These are phyloP conservation scores for Capitella teleta DNA, from an alignment of 1,140 invertebrate genomes.

Conservation along the genomic window DNA sequence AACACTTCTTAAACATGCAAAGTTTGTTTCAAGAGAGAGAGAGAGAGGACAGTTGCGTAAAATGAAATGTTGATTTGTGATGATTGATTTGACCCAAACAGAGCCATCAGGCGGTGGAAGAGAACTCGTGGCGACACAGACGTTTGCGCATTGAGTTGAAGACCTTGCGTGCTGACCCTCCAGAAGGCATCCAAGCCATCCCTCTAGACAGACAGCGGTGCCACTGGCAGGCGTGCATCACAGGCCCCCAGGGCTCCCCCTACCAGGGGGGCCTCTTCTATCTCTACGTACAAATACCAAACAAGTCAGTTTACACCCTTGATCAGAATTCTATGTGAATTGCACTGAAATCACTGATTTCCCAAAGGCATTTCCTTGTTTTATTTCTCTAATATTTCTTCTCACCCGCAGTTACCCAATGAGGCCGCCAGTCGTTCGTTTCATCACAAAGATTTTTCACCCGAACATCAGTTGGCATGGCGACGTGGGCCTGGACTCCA, in stretches of 20 bases:
- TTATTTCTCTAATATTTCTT: conserved; percentile 7
- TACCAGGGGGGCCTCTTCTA: conserved; percentile 52
- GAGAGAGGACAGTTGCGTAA: too few relatives aligned
- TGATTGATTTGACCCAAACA: conserved; percentile 14
- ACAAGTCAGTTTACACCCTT: conserved; percentile 53
- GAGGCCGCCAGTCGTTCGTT: conserved; percentile 67
- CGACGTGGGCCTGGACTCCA: conserved; percentile 90
- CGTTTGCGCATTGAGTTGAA: conserved; percentile 36
- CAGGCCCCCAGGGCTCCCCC: conserved; percentile 38
- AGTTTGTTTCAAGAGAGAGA: too few relatives aligned
- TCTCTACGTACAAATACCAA: conserved; percentile 69
- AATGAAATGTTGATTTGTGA: too few relatives aligned
- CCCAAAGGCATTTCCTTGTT: too few relatives aligned
- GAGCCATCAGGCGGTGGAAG: conserved; percentile 36
- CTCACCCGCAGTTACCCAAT: conserved; percentile 66
- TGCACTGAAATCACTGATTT: too few relatives aligned
- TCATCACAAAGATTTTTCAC: conserved; percentile 67
- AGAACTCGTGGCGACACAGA: conserved; percentile 38
- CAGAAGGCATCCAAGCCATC: conserved; percentile 77
- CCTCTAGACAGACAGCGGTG: conserved; percentile 58
- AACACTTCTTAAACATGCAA: too few relatives aligned
- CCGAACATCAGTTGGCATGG: conserved; percentile 90
- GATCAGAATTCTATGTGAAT: too few relatives aligned
- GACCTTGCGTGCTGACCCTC: conserved; percentile 57
- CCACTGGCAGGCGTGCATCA: conserved; percentile 41